phyloP scores from a whole-genome alignment of 2,888 invertebrate species.

The Cerceris ruficornis region DNA sequence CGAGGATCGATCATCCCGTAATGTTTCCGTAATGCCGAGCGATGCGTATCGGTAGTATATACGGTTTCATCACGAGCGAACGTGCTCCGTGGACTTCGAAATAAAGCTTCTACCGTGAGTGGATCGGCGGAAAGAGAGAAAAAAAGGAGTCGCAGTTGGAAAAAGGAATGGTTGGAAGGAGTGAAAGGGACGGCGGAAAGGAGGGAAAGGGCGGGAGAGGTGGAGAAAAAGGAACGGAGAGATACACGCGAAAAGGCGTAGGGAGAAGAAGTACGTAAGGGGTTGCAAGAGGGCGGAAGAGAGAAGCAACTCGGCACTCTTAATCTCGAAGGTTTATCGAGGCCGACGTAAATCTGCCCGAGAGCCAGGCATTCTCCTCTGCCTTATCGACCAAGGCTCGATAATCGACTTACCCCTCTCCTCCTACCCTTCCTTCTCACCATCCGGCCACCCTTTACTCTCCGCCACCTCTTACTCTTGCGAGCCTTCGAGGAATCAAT shows the following conservation, averaged over 20 bases:
- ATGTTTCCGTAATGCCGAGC: conserved; percentile 61
- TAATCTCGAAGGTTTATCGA: conserved; percentile 78
- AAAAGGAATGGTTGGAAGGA: conserved; percentile 3
- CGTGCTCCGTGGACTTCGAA: conserved; percentile 60
- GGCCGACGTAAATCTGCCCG: conserved; percentile 77
- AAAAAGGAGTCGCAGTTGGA: background rate
- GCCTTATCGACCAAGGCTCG: conserved; percentile 69
- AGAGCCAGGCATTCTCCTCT: conserved; percentile 68
- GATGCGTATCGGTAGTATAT: conserved; percentile 61
- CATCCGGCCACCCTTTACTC: conserved; percentile 19
- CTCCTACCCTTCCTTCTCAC: conserved; percentile 6
- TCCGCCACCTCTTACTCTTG: conserved; percentile 16
- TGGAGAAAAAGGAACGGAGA: no score
- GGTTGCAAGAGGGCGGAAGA: conserved; percentile 8
- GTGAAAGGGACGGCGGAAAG: conserved; percentile 9
- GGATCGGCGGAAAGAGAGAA: conserved; percentile 23
- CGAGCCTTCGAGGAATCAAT: conserved; percentile 61
- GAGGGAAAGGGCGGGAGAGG: background rate
- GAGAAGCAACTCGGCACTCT: conserved; percentile 67
- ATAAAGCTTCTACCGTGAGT: conserved; percentile 50
- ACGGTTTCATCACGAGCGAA: conserved; percentile 59
- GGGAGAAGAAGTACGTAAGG: no score
- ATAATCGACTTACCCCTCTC: conserved; percentile 66
- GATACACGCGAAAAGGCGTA: no score
- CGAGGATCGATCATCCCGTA: conserved; percentile 59